Evolutionary conservation across 1,140 invertebrate genomes (phyloP).

Genomic region (Drosophila bocki): DNA sequence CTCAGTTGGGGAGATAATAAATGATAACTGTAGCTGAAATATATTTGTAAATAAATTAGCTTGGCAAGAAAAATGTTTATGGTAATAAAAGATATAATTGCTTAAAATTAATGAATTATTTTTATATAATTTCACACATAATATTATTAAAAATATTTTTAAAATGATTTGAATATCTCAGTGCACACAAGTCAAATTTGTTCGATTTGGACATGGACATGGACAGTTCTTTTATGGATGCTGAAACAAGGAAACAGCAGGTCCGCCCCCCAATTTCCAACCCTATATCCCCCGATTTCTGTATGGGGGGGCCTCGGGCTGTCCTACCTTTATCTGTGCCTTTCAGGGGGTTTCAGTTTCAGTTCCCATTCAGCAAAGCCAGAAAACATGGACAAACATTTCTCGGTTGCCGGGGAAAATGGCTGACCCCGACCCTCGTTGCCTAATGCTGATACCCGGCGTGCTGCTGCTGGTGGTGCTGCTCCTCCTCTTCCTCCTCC

Average conservation of each 20-base stretch:
- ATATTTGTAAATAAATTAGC: neutral
- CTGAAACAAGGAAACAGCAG: slow-evolving; percentile 19
- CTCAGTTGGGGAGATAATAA: slow-evolving; percentile 9
- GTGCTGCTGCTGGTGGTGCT: neutral
- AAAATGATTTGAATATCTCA: neutral
- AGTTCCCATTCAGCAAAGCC: slow-evolving; percentile 28
- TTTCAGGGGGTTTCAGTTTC: slow-evolving; percentile 7
- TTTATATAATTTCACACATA: no score
- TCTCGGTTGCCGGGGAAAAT: slow-evolving; percentile 42
- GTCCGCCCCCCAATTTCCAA: slow-evolving; percentile 7
- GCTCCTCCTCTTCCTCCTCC: neutral
- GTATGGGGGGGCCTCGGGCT: neutral
- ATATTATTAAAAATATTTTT: neutral
- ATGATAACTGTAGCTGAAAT: neutral
- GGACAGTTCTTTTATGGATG: slow-evolving; percentile 36
- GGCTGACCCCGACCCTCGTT: slow-evolving; percentile 42
- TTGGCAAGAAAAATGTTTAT: neutral
- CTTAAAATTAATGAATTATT: neutral
- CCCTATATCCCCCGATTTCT: neutral
- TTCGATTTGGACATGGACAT: slow-evolving; percentile 34
- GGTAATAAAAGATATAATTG: neutral
- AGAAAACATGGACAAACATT: slow-evolving; percentile 45
- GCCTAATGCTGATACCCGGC: slow-evolving; percentile 28
- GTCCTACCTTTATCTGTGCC: slow-evolving; percentile 39
- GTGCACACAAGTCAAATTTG: slow-evolving; percentile 33